These are phyloP conservation scores for Saturnia japonica DNA, from an alignment of 2,888 invertebrate genomes.

Conservation along the genomic window DNA sequence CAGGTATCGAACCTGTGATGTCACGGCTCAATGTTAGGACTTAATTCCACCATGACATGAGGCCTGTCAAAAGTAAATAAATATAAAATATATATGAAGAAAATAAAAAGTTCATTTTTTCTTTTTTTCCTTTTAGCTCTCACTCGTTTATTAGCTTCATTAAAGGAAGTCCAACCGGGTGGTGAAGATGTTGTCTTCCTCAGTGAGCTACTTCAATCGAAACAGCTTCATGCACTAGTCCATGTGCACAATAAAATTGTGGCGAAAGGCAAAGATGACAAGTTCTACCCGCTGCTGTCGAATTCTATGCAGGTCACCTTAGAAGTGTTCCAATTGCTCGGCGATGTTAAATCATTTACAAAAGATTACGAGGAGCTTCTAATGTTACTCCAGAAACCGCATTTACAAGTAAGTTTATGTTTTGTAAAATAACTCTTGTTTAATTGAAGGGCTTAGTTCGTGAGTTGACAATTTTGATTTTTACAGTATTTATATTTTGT, in stretches of 20 bases:
- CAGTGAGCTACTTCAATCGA: slow-evolving; percentile 91
- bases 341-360: slow-evolving; percentile 84
- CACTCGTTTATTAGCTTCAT: slow-evolving; percentile 89
- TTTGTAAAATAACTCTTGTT: not conserved
- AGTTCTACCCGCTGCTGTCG: slow-evolving; percentile 91
- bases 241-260: slow-evolving; percentile 95
- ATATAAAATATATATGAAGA: not conserved
- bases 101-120: not conserved
- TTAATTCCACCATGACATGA: no score
- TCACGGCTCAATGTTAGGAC: no score
- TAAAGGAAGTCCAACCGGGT: slow-evolving; percentile 90
- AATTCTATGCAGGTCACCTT: slow-evolving; percentile 91
- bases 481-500: no score
- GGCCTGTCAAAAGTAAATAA: no score
- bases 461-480: no score
- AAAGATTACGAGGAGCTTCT: slow-evolving; percentile 91
- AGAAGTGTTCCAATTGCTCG: slow-evolving; percentile 90
- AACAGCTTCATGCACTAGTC: slow-evolving; percentile 93
- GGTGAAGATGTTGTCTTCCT: slow-evolving; percentile 94
- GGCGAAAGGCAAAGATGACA: slow-evolving; percentile 91
- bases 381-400: slow-evolving; percentile 90
- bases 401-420: slow-evolving; percentile 86
- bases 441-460: not conserved
- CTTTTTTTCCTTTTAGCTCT: slow-evolving; percentile 88
- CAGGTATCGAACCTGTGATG: no score